Evolutionary conservation across 2,888 invertebrate genomes (phyloP), one percentile per base, ranked within the genome.

Genomic region (Bellardia pandia): DNA sequence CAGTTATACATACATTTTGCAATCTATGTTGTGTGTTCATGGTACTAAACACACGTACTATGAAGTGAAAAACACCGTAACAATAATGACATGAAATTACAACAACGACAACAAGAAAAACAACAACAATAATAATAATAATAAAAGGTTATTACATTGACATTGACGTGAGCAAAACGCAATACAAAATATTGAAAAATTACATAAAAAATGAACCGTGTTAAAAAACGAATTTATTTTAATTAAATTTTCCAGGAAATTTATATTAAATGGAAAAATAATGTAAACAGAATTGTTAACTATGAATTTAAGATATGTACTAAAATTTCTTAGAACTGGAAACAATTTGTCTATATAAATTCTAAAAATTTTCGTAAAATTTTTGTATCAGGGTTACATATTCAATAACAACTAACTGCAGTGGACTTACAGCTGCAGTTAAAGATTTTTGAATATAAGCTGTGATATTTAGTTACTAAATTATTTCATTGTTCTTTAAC

Each of bases 1-100:
- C 81, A 85, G 77, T 78, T 74, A 87, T 42, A 85, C 76, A 87
- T 42, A 85, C 76, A 85, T 80, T 79, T 87, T 83, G 45, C 51
- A 84, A 76, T 76, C 37, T 79, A 56, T 74, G 42, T 56, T 58
- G 30, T 14, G 30, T 14, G 23, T 53, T 60, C 48, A 45, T 48
- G 48, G 16, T 40, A 23, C 40, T 14, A 40, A 62, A 72, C 8
- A 45, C 30, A 74, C 33, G 51, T 62, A 69, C 56, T 23, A 23
- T 62, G 68, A 42, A 30, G 66, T 2, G 71, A 77, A 62, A 0
- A 66, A 37, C 13, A 72, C 6, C 5, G n/a, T 14, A 30, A 69
- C 69, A 72, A 16, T 23, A 40, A 48, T 30, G 33, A 62, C 14
- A 79, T 9, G 16, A 58, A 62, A 56, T 30, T 68, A 11, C 33